Evolutionary conservation across 2,113 vertebrate species (phyloP).

Genomic region (Zosterops lateralis): DNA sequence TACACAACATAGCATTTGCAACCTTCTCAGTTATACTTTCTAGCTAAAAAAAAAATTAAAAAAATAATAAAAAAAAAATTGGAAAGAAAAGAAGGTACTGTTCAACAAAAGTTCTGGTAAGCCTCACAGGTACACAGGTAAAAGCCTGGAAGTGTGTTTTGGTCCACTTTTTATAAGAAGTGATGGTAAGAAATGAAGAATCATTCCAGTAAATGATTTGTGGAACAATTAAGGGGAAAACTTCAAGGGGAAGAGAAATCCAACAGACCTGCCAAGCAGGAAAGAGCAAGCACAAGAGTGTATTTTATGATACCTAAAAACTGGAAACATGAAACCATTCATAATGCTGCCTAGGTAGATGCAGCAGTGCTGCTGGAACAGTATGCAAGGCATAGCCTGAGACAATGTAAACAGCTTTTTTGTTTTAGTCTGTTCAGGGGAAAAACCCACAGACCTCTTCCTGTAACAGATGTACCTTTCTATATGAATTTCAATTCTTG

Average conservation of each 20-base stretch:
- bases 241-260: not conserved
- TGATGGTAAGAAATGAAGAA: not conserved
- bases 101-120: not conserved
- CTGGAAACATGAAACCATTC: not conserved
- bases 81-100: not conserved
- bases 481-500: not conserved
- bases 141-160: not conserved
- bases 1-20: conserved; percentile 12
- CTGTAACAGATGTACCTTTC: not conserved
- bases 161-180: not conserved
- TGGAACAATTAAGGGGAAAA: not conserved
- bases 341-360: not conserved
- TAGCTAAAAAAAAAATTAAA: not conserved
- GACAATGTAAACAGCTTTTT: not conserved
- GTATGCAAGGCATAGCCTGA: not conserved
- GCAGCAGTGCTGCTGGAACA: not conserved
- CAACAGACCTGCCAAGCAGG: not conserved
- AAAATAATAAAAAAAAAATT: not conserved
- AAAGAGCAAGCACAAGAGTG: not conserved
- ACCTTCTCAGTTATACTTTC: not conserved
- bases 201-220: not conserved
- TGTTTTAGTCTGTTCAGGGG: not conserved
- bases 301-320: not conserved
- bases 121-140: not conserved
- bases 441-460: not conserved